These are phyloP conservation scores for Trichopoda pennipes DNA, from an alignment of 2,888 invertebrate species.

Conservation along the genomic window DNA sequence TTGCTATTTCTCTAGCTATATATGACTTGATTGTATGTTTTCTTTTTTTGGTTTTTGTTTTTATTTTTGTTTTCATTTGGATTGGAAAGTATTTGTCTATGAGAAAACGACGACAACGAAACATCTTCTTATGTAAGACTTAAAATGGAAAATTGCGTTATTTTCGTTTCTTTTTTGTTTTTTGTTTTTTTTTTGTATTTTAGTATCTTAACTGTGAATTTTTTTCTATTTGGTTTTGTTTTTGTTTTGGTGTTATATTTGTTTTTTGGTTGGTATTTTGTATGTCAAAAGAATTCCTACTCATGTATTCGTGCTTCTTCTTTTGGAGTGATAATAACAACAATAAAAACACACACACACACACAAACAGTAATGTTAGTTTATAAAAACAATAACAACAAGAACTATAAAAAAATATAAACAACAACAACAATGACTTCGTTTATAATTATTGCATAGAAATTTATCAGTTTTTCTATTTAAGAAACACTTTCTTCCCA, in stretches of 20 bases:
- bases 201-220: constrained; percentile 3
- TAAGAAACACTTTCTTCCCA: background rate
- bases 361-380: background rate
- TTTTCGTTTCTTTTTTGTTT: constrained; percentile 16
- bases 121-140: constrained; percentile 67
- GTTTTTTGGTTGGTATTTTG: constrained; percentile 1
- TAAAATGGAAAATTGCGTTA: constrained; percentile 65
- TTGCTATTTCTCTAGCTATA: constrained; percentile 14
- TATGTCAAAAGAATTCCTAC: constrained; percentile 20
- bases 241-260: background rate
- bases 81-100: constrained; percentile 60
- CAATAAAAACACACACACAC: background rate
- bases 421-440: constrained; percentile 2
- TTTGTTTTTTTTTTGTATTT: background rate
- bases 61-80: constrained; percentile 20
- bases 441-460: constrained; percentile 35
- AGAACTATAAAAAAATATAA: background rate
- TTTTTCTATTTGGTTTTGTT: constrained; percentile 16
- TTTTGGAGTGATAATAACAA: constrained; percentile 2
- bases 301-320: constrained; percentile 5
- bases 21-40: constrained; percentile 27
- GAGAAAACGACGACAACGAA: constrained; percentile 57
- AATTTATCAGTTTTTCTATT: background rate
- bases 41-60: background rate
- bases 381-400: constrained; percentile 18